Conservation (phyloP, 2,113 vertebrate species). For the Engraulis encrasicolus region DNA sequence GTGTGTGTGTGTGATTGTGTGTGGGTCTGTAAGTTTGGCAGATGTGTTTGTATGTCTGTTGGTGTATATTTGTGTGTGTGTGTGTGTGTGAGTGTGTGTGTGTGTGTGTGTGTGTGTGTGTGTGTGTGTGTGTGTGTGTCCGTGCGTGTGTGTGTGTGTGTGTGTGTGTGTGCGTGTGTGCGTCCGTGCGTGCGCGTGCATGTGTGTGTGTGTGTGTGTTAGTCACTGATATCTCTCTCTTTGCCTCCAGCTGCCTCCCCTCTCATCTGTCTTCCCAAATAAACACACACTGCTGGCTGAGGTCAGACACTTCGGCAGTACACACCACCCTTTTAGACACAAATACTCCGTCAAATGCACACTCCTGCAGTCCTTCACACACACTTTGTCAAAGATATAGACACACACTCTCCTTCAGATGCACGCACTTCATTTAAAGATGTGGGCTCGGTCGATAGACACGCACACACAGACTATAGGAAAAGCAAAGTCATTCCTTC, state of each 20-base stretch:
- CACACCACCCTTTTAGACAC: not conserved
- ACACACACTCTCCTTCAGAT: too few species aligned
- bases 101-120: not conserved
- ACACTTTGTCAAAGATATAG: too few species aligned
- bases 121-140: not conserved
- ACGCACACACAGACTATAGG: too few species aligned
- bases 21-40: too few species aligned
- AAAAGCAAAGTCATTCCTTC: too few species aligned
- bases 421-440: too few species aligned
- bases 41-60: too few species aligned
- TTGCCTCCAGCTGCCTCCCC: not conserved
- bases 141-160: not conserved
- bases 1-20: too few species aligned
- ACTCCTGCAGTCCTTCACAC: not conserved
- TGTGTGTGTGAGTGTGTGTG: too few species aligned
- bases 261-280: conserved; percentile 26
- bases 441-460: too few species aligned
- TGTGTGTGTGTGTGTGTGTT: not conserved
- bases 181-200: not conserved
- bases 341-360: not conserved
- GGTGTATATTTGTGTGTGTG: too few species aligned
- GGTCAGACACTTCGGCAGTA: not conserved
- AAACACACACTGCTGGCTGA: conserved; percentile 14
- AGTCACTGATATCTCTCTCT: not conserved
- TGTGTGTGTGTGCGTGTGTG: not conserved